Conservation (phyloP, 1,140 invertebrate species). For the Teleogryllus occipitalis region DNA sequence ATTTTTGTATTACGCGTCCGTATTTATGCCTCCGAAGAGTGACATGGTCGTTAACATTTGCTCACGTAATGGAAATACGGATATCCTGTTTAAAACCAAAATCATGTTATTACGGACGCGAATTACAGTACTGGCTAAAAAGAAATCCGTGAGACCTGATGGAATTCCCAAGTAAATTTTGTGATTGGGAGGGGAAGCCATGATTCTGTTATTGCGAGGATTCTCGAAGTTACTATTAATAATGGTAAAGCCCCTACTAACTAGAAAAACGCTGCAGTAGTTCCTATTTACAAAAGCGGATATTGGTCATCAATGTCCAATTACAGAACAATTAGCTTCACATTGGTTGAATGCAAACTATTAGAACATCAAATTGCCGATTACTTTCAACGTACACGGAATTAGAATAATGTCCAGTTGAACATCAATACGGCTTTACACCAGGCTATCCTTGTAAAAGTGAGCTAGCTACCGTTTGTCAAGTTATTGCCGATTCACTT, state of each 20-base stretch:
- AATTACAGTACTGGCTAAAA: background rate
- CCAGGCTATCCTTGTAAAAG: background rate
- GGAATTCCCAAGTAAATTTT: background rate
- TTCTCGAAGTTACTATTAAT: background rate
- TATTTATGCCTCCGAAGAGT: too few relatives aligned
- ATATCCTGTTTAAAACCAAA: too few relatives aligned
- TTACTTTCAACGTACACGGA: background rate
- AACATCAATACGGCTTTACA: background rate
- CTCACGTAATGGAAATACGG: too few relatives aligned
- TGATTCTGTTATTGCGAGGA: background rate
- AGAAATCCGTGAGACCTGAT: background rate
- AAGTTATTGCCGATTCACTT: background rate
- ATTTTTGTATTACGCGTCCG: too few relatives aligned
- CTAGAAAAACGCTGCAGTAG: background rate
- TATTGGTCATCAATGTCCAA: background rate
- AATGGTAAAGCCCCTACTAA: background rate
- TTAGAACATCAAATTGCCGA: background rate
- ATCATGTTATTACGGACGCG: too few relatives aligned
- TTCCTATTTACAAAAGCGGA: background rate
- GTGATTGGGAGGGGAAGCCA: background rate
- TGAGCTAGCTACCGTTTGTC: background rate
- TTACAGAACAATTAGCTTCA: background rate
- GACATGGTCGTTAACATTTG: too few relatives aligned
- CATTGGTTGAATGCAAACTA: background rate
- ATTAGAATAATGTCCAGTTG: background rate